A percentile compares a stretch with the other conserved stretches of the same genome.
phyloP scores from a whole-genome alignment of 1,140 invertebrate genomes.

The Ips nitidus region DNA sequence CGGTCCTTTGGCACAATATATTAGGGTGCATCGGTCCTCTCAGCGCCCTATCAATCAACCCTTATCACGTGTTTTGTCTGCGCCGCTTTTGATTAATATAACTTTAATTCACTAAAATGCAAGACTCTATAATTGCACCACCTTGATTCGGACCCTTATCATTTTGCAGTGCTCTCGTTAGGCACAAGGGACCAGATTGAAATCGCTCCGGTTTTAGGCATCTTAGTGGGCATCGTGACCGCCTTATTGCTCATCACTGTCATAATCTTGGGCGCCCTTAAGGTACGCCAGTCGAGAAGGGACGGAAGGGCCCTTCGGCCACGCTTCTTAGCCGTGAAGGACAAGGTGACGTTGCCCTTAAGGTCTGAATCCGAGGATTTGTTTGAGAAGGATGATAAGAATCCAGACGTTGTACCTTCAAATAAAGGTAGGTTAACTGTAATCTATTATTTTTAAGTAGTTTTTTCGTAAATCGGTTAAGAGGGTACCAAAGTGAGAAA shows the following conservation, averaged over 20 bases:
- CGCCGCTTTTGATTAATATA: conserved; percentile 19
- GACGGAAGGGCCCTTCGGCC: conserved; percentile 58
- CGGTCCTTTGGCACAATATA: conserved; percentile 15
- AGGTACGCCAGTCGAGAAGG: conserved; percentile 60
- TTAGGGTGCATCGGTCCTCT: conserved; percentile 23
- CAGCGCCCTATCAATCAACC: conserved; percentile 32
- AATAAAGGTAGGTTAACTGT: conserved; percentile 72
- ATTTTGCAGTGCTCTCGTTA: conserved; percentile 48
- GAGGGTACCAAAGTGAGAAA: too few species aligned
- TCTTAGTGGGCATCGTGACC: conserved; percentile 71
- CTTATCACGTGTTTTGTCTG: conserved; percentile 22
- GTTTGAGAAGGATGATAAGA: conserved; percentile 75
- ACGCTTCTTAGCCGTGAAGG: conserved; percentile 65
- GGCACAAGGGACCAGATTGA: conserved; percentile 58
- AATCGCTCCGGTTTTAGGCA: conserved; percentile 73
- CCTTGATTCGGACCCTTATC: conserved; percentile 7
- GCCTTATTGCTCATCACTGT: conserved; percentile 69
- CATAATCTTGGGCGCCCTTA: conserved; percentile 69
- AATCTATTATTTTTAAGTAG: background rate
- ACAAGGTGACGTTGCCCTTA: conserved; percentile 65
- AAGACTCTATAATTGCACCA: background rate
- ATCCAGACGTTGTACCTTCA: conserved; percentile 82
- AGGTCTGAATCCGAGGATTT: conserved; percentile 66
- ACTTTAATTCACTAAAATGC: conserved; percentile 8
- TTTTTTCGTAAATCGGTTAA: too few species aligned